Evolutionary conservation across 1,140 invertebrate genomes (phyloP), one percentile per base, ranked within the genome.

Genomic region (Ostrea edulis): DNA sequence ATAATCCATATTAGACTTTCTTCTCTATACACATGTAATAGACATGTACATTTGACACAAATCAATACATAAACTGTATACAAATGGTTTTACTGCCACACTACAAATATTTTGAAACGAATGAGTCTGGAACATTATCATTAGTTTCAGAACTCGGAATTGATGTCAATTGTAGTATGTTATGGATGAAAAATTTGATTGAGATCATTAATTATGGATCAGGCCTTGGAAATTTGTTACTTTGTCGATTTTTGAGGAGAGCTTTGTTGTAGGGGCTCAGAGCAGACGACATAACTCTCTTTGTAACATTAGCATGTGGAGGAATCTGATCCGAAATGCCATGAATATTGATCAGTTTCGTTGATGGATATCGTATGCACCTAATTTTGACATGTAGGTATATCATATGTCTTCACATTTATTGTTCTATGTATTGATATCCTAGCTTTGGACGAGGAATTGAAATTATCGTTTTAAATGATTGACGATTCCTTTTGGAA

Each of bases 121-220:
- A 25, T 25, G 14, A 25, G 25, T 77, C 29, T 12, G 25, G 25
- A 77, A 77, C 25, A 77, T 8, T 25, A 77, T n/a, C 25, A 35
- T 77, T 35, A 77, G 68, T 25, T 14, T 12, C 11, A 77, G 29
- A 17, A 44, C 29, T 25, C 25, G 25, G 68, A 35, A 77, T 2
- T 77, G 14, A 62, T 62, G 68, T 29, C 9, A 77, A 35, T 35
- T 9, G 9, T 14, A 35, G 22, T 77, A 14, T 77, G 7, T 77
- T 77, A 14, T 77, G 25, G 68, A 62, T n/a, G 9, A 62, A 17
- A 77, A 77, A 25, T 22, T 77, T 35, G 22, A 35, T 77, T 9
- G 68, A 77, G 68, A 25, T 77, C 68, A 77, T 77, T 77, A 77
- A 77, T 77, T 35, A 77, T 77, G 68, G 29, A 77, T 77, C 68